These are phyloP conservation scores for Diadophis punctatus DNA, from an alignment of 2,113 vertebrate species.

Conservation along the genomic window DNA sequence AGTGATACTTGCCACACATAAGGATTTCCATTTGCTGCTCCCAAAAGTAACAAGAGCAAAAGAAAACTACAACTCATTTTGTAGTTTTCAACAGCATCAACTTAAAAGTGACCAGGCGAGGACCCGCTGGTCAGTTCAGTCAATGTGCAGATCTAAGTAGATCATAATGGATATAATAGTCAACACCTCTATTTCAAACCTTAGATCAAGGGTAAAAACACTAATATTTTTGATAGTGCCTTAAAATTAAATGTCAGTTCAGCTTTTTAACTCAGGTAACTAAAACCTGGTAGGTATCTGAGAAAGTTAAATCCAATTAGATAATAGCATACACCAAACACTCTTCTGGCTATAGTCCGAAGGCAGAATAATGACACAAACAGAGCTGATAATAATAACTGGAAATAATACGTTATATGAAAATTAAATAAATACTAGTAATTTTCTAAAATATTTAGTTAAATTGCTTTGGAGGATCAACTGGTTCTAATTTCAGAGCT, in stretches of 20 bases:
- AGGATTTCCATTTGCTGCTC: neutral
- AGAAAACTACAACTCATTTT: neutral
- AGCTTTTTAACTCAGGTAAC: neutral
- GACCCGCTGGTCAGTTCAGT: neutral
- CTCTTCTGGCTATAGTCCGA: neutral
- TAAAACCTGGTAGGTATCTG: neutral
- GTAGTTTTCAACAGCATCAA: neutral
- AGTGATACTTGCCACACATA: neutral
- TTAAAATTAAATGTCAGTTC: neutral
- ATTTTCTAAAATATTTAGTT: conserved; percentile 23
- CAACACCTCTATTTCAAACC: neutral
- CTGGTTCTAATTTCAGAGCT: conserved; percentile 45
- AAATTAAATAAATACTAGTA: conserved; percentile 39
- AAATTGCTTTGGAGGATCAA: conserved; percentile 5
- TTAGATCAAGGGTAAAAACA: neutral
- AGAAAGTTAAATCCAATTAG: neutral
- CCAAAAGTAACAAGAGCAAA: neutral
- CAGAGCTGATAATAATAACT: conserved; percentile 12
- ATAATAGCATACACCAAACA: neutral
- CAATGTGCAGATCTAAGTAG: neutral
- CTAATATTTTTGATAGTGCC: neutral
- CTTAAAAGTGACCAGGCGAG: neutral
- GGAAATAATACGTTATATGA: conserved; percentile 5
- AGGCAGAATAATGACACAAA: neutral
- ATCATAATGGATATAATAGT: neutral